Evolutionary conservation across 1,140 invertebrate genomes (phyloP), one percentile per base, ranked within the genome.

Genomic region (Dinothrombium tinctorium): DNA sequence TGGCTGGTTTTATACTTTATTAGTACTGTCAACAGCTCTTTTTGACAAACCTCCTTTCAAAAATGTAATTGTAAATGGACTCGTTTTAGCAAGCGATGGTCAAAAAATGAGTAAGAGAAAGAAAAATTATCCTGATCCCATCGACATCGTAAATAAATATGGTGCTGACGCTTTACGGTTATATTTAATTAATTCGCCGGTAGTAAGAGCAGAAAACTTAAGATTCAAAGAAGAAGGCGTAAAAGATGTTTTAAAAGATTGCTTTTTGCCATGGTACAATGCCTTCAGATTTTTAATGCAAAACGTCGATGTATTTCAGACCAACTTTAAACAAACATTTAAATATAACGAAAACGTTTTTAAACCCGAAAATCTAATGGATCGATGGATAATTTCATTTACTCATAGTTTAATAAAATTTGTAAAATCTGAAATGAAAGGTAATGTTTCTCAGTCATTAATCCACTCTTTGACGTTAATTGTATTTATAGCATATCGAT

Each of bases 51-150:
- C 92, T 0, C 89, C 92, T 0, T 99, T 94, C 58, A 95, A 95
- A 56, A 98, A 98, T 62, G 65, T 98, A 2, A 86, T 99, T 50
- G 80, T 72, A 3, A 95, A 94, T 62, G 92, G 92, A 17, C 63
- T 99, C 33, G 76, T 99, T 0, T 59, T 99, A 21, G 92, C 92
- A 22, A 63, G 76, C 33, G 92, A 98, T 66, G 90, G 92, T 3
- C 83, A 94, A 56, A 99, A 99, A 59, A 98, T 99, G 92, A 95
- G 87, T 0, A 99, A 98, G 56, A 69, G 90, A 12, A 95, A 95
- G 61, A 92, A 95, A 58, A 99, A 98, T 58, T 98, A 94, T 62
- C 90, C 92, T 0, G 86, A 98, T 64, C 90, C 92, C 1, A 67
- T 87, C 59, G 72, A 82, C 49, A 64, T 98, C 33, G 74, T 96